Conservation (phyloP, 2,888 invertebrate species). For the Drosophila macrospina region DNA sequence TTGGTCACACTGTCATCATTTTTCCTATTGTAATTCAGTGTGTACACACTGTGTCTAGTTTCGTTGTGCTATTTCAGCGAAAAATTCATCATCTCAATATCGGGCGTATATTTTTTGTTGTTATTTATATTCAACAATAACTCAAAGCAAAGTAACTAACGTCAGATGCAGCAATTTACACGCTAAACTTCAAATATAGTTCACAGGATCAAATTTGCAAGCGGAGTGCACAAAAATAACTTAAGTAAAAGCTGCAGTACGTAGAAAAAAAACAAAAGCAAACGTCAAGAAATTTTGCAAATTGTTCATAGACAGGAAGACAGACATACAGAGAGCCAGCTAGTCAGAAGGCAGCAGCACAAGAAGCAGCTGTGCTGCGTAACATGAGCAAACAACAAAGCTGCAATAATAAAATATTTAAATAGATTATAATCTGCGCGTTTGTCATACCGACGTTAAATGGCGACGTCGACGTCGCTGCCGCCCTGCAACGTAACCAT, state of each 20-base stretch:
- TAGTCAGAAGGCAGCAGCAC: conserved; percentile 1
- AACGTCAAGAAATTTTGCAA: conserved; percentile 47
- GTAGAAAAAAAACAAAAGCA: conserved; percentile 53
- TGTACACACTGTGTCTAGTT: conserved; percentile 59
- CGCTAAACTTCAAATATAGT: conserved; percentile 37
- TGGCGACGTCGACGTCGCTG: conserved; percentile 22
- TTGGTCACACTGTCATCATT: conserved; percentile 35
- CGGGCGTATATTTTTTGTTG: conserved; percentile 56
- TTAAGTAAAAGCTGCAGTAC: conserved; percentile 54
- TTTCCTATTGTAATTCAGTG: conserved; percentile 34
- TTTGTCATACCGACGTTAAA: conserved; percentile 41
- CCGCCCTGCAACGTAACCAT: conserved; percentile 39
- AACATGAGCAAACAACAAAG: conserved; percentile 47
- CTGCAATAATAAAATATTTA: conserved; percentile 47
- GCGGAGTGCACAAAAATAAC: conserved; percentile 35
- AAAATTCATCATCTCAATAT: conserved; percentile 60
- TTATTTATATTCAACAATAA: conserved; percentile 57
- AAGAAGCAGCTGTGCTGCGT: conserved; percentile 51
- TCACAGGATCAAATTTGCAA: conserved; percentile 27
- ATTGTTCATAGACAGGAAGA: conserved; percentile 29
- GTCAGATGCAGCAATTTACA: conserved; percentile 38
- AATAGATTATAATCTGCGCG: conserved; percentile 53
- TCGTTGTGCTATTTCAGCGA: conserved; percentile 61
- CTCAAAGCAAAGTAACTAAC: conserved; percentile 38
- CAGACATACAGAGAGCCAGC: neutral